Conservation (phyloP, 2,113 vertebrate genomes). For the Saimiri boliviensis region DNA sequence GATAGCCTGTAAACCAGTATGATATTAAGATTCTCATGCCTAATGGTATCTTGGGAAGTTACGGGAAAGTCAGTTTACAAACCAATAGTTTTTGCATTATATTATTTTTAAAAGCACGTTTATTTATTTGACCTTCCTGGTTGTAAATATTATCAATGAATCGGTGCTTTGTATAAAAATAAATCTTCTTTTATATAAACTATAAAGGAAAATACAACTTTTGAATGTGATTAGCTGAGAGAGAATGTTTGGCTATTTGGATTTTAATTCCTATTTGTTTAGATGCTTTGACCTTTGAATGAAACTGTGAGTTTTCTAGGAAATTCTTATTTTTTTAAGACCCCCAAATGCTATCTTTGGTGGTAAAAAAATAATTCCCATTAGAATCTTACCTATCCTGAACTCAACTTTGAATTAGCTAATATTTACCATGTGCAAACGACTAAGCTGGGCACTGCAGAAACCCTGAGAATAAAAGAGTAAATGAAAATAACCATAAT, state of each 20-base stretch:
- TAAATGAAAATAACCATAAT: not conserved
- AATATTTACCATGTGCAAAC: not conserved
- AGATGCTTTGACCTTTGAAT: constrained; percentile 48
- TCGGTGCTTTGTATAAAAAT: not conserved
- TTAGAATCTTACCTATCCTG: not conserved
- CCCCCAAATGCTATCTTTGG: not conserved
- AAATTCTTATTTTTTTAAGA: constrained; percentile 1
- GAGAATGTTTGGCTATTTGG: constrained; percentile 24
- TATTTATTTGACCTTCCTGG: constrained; percentile 36
- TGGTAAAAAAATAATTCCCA: not conserved
- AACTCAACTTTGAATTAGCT: not conserved
- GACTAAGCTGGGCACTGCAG: not conserved
- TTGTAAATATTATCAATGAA: not conserved
- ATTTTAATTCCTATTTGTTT: constrained; percentile 50
- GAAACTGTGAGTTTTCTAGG: constrained; percentile 40
- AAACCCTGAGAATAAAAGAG: not conserved
- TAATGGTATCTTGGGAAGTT: not conserved
- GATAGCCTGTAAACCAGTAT: not conserved
- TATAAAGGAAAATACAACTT: not conserved
- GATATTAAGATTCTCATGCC: not conserved
- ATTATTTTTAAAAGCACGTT: not conserved
- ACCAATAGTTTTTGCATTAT: not conserved
- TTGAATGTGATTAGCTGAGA: constrained; percentile 35
- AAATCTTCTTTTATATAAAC: constrained; percentile 31
- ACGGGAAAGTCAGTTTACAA: not conserved